A percentile compares a stretch with the other conserved stretches of the same genome.
These are phyloP conservation scores for Nasonia giraulti DNA, from an alignment of 1,140 invertebrate species.

Conservation along the genomic window DNA sequence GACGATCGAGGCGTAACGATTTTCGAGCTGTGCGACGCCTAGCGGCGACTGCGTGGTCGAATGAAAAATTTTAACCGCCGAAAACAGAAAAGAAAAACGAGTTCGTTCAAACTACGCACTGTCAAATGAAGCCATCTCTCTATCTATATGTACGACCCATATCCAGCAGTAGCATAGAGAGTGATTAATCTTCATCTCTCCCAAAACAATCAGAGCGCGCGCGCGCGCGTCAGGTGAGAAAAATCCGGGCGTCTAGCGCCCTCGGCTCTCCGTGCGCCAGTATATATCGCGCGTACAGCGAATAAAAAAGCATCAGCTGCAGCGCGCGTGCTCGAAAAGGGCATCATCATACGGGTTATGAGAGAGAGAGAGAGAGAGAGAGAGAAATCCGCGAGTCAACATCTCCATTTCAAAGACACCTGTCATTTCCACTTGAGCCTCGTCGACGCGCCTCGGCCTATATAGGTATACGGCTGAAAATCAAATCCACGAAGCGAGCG, in stretches of 20 bases:
- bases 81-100: no score
- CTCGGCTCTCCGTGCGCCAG: no score
- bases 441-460: background rate
- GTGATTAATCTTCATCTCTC: background rate
- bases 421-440: conserved; percentile 34
- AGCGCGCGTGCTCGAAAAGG: background rate
- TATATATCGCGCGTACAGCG: background rate
- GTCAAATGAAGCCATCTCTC: no score
- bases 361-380: conserved; percentile 41
- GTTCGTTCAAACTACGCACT: no score
- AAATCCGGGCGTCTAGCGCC: background rate
- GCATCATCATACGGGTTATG: background rate
- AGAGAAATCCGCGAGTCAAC: conserved; percentile 41
- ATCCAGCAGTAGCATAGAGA: no score
- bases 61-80: no score
- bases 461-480: background rate
- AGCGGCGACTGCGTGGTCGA: no score
- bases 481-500: conserved; percentile 12
- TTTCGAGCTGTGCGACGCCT: no score
- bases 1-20: no score
- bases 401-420: conserved; percentile 49
- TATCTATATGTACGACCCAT: background rate
- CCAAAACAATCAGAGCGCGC: background rate
- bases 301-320: background rate
- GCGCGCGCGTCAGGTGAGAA: background rate